A percentile compares a stretch with the other conserved stretches of the same genome.
Evolutionary conservation across 2,113 vertebrate species (phyloP).

Genomic region (Malurus alboscapulatus): DNA sequence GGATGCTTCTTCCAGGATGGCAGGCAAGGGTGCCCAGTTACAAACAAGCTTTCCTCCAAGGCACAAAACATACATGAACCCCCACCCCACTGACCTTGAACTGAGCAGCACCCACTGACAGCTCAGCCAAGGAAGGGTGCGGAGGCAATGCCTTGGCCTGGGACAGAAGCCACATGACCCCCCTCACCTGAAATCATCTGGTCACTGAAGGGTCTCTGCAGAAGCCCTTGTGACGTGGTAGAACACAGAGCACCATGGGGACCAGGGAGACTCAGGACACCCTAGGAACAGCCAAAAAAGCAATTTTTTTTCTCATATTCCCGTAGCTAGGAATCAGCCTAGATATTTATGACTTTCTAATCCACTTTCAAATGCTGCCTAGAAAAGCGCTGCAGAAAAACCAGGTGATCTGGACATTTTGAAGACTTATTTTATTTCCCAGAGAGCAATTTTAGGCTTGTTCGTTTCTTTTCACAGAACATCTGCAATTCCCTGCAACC

Average conservation of each 20-base stretch:
- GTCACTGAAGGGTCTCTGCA: not conserved
- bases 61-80: not conserved
- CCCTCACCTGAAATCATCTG: not conserved
- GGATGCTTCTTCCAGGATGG: not conserved
- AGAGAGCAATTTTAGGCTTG: not conserved
- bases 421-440: not conserved
- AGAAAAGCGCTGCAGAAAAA: not conserved
- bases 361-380: not conserved
- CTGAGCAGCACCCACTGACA: rapidly evolving
- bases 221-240: rapidly evolving
- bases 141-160: not conserved
- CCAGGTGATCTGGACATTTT: not conserved
- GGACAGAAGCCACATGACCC: not conserved
- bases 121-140: not conserved
- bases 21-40: not conserved
- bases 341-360: not conserved
- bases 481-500: not conserved
- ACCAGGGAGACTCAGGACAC: not conserved
- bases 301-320: not conserved
- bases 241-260: not conserved
- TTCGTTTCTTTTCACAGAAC: not conserved
- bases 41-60: not conserved
- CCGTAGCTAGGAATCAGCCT: not conserved
- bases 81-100: not conserved
- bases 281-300: not conserved